A percentile compares a stretch with the other conserved stretches of the same genome.
Conservation (phyloP, 2,797 vertebrate species). For the Falco rusticolus region DNA sequence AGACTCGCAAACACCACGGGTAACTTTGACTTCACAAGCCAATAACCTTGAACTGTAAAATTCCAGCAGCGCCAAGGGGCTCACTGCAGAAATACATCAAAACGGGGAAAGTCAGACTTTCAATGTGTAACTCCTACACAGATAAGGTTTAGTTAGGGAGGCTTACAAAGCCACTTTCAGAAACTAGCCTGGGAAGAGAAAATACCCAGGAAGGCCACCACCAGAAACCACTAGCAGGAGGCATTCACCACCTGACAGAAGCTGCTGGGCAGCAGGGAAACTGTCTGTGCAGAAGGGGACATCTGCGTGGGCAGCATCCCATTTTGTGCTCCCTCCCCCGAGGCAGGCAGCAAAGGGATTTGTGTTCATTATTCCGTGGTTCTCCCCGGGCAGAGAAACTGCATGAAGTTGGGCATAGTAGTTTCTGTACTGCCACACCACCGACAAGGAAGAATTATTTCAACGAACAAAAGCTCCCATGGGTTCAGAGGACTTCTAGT, state of each 20-base stretch:
- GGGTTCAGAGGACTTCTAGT: background rate
- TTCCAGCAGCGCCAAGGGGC: background rate
- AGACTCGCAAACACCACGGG: background rate
- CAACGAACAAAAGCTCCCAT: background rate
- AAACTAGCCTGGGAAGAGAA: background rate
- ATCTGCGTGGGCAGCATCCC: background rate
- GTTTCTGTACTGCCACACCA: background rate
- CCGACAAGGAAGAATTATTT: background rate
- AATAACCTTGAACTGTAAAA: conserved; percentile 39
- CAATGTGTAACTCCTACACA: background rate
- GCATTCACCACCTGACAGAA: background rate
- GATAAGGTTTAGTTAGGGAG: background rate
- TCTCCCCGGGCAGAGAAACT: background rate
- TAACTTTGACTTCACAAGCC: background rate
- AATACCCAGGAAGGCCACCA: background rate
- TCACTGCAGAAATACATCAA: background rate
- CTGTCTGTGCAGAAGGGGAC: background rate
- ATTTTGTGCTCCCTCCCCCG: background rate
- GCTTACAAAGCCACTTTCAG: conserved; percentile 2
- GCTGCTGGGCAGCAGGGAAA: background rate
- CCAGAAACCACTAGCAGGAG: background rate
- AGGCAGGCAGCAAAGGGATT: background rate
- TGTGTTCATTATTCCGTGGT: accelerated
- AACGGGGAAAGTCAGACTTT: background rate
- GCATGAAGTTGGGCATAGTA: accelerated